These are phyloP conservation scores for Trogon surrucura DNA, from an alignment of 2,113 vertebrate species.

Conservation along the genomic window DNA sequence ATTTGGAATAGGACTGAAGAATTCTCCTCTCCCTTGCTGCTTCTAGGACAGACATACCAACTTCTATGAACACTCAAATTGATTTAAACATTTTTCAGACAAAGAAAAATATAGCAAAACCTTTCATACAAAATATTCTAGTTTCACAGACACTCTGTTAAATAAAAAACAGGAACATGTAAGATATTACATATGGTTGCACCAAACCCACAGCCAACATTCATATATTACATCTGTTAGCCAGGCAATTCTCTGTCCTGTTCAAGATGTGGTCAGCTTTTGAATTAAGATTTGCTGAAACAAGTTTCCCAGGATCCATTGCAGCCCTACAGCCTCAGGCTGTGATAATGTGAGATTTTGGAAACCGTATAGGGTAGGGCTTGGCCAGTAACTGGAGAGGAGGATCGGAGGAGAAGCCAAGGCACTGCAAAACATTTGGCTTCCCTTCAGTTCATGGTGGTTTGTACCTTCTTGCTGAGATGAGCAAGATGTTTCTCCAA, in stretches of 20 bases:
- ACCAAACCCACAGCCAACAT: slow-evolving; percentile 22
- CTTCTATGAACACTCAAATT: not conserved
- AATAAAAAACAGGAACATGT: slow-evolving; percentile 25
- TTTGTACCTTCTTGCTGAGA: slow-evolving; percentile 35
- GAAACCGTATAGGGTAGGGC: not conserved
- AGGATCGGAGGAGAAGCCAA: not conserved
- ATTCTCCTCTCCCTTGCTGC: not conserved
- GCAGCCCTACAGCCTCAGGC: not conserved
- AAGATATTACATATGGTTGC: slow-evolving; percentile 29
- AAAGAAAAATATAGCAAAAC: not conserved
- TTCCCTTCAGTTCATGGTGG: not conserved
- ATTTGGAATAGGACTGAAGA: not conserved
- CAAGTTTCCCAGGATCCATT: not conserved
- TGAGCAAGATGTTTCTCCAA: slow-evolving; percentile 30
- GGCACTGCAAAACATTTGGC: not conserved
- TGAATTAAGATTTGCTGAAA: not conserved
- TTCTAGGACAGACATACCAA: not conserved
- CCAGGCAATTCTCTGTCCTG: not conserved
- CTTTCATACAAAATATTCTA: not conserved
- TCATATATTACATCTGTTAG: slow-evolving; percentile 17
- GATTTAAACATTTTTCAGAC: not conserved
- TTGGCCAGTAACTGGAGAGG: not conserved
- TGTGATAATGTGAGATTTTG: not conserved
- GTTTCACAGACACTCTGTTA: not conserved
- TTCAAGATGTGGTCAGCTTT: slow-evolving; percentile 8